These are phyloP conservation scores for Aphelocoma californica DNA, from an alignment of 2,797 vertebrate species.

Conservation along the genomic window DNA sequence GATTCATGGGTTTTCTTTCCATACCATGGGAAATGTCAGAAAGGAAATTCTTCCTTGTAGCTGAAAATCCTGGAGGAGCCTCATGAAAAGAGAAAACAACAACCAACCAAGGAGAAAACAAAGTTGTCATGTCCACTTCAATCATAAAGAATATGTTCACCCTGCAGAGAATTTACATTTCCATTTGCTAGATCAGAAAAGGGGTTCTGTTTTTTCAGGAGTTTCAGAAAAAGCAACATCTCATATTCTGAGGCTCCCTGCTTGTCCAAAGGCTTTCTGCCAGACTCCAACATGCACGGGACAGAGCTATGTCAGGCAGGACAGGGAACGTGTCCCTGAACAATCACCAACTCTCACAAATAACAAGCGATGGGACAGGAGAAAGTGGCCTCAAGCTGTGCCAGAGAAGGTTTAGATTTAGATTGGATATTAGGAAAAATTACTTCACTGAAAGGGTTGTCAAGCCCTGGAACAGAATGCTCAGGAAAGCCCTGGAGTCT, in stretches of 20 bases:
- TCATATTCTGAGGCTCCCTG: not conserved
- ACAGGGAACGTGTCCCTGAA: not conserved
- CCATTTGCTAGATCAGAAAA: not conserved
- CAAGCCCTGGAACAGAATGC: not conserved
- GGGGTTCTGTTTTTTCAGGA: not conserved
- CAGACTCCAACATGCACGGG: rapidly evolving
- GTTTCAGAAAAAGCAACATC: not conserved
- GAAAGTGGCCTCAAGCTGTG: not conserved
- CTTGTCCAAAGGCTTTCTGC: not conserved
- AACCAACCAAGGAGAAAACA: not conserved
- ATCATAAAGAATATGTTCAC: not conserved
- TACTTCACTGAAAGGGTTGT: not conserved
- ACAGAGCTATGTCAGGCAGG: not conserved
- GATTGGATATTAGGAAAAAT: not conserved
- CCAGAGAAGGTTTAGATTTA: not conserved
- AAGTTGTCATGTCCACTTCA: not conserved
- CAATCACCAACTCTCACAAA: rapidly evolving
- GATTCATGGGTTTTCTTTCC: not conserved
- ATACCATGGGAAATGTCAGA: not conserved
- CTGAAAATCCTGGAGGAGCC: not conserved
- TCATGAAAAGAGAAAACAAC: not conserved
- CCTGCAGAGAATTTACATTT: not conserved
- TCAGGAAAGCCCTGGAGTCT: not conserved
- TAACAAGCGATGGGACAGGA: no score
- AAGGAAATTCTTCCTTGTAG: not conserved